Base-by-base conservation (phyloP, 2,113 vertebrate genomes). In the Actinemys pallida region DNA sequence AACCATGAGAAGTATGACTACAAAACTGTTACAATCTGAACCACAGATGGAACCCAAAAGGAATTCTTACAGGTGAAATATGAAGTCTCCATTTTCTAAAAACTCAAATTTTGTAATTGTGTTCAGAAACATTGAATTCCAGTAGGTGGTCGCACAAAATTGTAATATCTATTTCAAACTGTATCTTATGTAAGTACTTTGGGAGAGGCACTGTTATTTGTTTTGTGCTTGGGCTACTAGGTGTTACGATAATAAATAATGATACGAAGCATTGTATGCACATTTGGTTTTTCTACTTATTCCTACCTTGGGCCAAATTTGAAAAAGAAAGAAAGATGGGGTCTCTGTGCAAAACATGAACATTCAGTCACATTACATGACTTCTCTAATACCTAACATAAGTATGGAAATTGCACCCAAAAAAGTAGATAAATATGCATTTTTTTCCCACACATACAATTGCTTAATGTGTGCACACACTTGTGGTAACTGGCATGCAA, bases 291-390 rank as follows among this genome's bases (percentile, higher is more conserved):
- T 92, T 4, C 2, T 86, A 2, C 52, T 45, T 80, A 6, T 27
- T 11, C 2, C 14, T 20, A 57, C 24, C 27, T 4, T 83, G 6
- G 86, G 1, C 3, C 1, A 6, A 84, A 20, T n/a, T 42, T 62
- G 1, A 39, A 17, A 54, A 95, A 59, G 2, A 4, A 53, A 45
- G 47, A 81, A 78, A 57, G 8, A 59, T 25, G 57, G 87, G 1
- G 7, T 1, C 1, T 9, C 50, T 56, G 2, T 0, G 0, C 69
- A 10, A 89, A 89, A 8, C 5, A 76, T 39, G 5, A 39, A 35
- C 6, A 65, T 65, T 6, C 62, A 35, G 4, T 31, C 16, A 65
- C 7, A 35, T 65, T 65, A 35, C 31, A 65, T 65, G 62, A 35
- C 14, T 65, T 65, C 62, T 35, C 6, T 35, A 65, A 65, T 31